Evolutionary conservation across 2,888 invertebrate species (phyloP).

Genomic region (Druceiella hillmani): DNA sequence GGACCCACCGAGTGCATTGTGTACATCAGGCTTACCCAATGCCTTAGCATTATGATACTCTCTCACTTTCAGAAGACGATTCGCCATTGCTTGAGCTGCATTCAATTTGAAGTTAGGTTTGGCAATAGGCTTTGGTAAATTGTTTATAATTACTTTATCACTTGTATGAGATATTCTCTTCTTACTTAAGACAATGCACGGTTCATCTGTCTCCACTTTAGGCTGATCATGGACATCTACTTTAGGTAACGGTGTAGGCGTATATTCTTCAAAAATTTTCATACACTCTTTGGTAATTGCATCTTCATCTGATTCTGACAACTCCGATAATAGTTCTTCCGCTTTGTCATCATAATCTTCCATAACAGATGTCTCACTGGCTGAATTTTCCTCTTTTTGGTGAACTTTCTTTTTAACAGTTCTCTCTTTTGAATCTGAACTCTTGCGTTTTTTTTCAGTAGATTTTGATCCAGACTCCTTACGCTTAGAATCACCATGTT

Average conservation of each 20-base stretch:
- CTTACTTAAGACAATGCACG: slow-evolving; percentile 44
- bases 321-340: slow-evolving; percentile 33
- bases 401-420: slow-evolving; percentile 32
- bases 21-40: slow-evolving; percentile 23
- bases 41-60: slow-evolving; percentile 40
- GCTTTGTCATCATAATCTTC: slow-evolving; percentile 23
- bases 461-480: slow-evolving; percentile 20
- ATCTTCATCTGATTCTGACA: slow-evolving; percentile 58
- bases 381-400: slow-evolving; percentile 28
- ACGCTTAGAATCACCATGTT: too few relatives aligned
- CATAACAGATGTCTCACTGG: slow-evolving; percentile 10
- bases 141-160: slow-evolving; percentile 42
- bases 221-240: slow-evolving; percentile 29
- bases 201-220: slow-evolving; percentile 34
- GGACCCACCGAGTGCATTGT: slow-evolving; percentile 27
- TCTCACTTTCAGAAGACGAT: slow-evolving; percentile 46
- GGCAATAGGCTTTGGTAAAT: slow-evolving; percentile 34
- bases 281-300: slow-evolving; percentile 78
- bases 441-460: slow-evolving; percentile 25
- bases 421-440: slow-evolving; percentile 25
- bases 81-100: slow-evolving; percentile 52
- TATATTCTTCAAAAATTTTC: slow-evolving; percentile 80
- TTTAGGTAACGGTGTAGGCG: slow-evolving; percentile 39
- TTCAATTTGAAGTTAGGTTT: slow-evolving; percentile 50
- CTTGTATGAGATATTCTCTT: slow-evolving; percentile 70